Percentiles rank a stretch among this genome's conserved stretches.
Evolutionary conservation across 1,140 invertebrate genomes (phyloP).

Genomic region (Drosophila kanapiae): DNA sequence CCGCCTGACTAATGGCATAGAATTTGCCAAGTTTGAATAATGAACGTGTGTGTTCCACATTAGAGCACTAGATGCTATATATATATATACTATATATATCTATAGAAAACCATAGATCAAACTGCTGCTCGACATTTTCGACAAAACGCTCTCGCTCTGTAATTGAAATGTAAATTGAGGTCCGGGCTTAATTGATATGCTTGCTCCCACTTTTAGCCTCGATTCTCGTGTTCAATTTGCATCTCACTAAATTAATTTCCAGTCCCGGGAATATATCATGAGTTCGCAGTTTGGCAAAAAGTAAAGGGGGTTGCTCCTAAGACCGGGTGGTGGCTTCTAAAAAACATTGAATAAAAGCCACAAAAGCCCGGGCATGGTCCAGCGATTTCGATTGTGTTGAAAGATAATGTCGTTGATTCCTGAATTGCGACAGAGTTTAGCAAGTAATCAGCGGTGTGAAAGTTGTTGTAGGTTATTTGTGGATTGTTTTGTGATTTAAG

Average conservation of each 20-base stretch:
- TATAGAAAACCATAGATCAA: slow-evolving; percentile 25
- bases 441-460: slow-evolving; percentile 32
- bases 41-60: slow-evolving; percentile 65
- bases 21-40: slow-evolving; percentile 73
- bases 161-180: slow-evolving; percentile 79
- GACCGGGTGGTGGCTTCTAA: slow-evolving; percentile 9
- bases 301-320: slow-evolving; percentile 8
- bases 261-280: slow-evolving; percentile 41
- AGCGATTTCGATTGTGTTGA: slow-evolving; percentile 28
- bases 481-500: background rate
- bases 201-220: slow-evolving; percentile 22
- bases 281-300: slow-evolving; percentile 23
- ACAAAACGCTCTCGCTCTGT: slow-evolving; percentile 51
- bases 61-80: slow-evolving; percentile 24
- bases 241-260: slow-evolving; percentile 58
- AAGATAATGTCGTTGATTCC: slow-evolving; percentile 19
- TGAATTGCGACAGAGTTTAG: slow-evolving; percentile 16
- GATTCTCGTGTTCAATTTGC: slow-evolving; percentile 49
- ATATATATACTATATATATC: slow-evolving; percentile 17
- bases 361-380: slow-evolving; percentile 17
- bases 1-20: slow-evolving; percentile 48
- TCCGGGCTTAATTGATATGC: slow-evolving; percentile 49
- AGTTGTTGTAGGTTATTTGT: slow-evolving; percentile 3
- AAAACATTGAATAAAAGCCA: slow-evolving; percentile 11
- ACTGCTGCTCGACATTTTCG: slow-evolving; percentile 48